These are phyloP conservation scores for Diaperis boleti DNA, from an alignment of 2,888 invertebrate genomes.

Conservation along the genomic window DNA sequence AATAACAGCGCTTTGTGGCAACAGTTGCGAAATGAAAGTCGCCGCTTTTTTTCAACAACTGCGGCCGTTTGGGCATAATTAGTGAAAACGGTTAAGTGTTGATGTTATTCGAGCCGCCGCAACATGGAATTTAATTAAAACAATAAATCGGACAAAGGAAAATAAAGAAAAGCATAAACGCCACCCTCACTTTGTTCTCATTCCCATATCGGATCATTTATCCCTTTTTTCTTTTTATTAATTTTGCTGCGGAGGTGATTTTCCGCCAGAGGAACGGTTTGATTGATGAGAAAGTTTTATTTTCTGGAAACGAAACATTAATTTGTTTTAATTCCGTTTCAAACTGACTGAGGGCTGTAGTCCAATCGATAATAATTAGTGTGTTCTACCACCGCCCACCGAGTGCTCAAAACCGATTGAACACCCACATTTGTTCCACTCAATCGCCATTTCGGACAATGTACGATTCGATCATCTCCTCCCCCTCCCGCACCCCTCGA, in stretches of 20 bases:
- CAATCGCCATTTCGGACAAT: too few relatives aligned
- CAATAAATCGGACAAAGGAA: constrained; percentile 13
- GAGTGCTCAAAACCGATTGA: too few relatives aligned
- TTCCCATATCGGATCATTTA: constrained; percentile 23
- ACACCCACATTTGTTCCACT: too few relatives aligned
- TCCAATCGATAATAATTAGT: too few relatives aligned
- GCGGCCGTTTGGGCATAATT: too few relatives aligned
- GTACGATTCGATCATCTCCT: too few relatives aligned
- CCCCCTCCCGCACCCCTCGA: too few relatives aligned
- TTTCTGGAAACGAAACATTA: too few relatives aligned
- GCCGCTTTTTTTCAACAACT: too few relatives aligned
- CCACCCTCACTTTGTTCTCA: constrained; percentile 1
- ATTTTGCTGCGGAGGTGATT: constrained; percentile 20
- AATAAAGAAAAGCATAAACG: constrained; percentile 24
- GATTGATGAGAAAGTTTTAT: constrained; percentile 31
- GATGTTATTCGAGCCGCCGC: background rate
- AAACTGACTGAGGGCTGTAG: too few relatives aligned
- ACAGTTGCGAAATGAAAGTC: background rate
- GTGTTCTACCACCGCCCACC: too few relatives aligned
- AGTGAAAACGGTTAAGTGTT: background rate
- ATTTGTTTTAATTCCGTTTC: too few relatives aligned
- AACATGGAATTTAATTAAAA: constrained; percentile 28
- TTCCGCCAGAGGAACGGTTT: constrained; percentile 17
- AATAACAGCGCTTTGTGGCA: background rate
- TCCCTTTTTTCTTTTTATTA: constrained; percentile 25